Conservation (phyloP, 2,113 vertebrate genomes). For the Chaetura pelagica region DNA sequence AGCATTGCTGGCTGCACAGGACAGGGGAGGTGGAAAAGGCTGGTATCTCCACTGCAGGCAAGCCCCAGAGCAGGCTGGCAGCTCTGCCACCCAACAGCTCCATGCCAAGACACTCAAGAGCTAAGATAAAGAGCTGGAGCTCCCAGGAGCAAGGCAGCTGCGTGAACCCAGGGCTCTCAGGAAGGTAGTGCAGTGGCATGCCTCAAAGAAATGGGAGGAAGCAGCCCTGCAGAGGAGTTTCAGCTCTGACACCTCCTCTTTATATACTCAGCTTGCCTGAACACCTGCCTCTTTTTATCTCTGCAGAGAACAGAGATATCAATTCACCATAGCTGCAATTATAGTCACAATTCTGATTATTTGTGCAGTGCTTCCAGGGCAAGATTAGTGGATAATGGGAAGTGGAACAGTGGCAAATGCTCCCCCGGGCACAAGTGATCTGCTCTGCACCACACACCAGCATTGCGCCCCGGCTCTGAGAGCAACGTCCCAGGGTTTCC, state of each 20-base stretch:
- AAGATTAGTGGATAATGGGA: rapidly evolving
- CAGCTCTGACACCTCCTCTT: background rate
- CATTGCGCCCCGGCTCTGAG: rapidly evolving
- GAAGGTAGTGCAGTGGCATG: background rate
- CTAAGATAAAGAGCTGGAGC: background rate
- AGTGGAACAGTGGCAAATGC: background rate
- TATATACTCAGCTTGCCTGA: background rate
- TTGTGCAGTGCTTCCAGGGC: background rate
- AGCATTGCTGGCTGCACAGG: background rate
- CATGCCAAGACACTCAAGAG: background rate
- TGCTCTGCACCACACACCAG: background rate
- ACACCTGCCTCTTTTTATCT: background rate
- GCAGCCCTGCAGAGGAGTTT: background rate
- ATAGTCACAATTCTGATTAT: background rate
- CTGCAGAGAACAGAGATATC: background rate
- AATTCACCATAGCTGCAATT: background rate
- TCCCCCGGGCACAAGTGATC: background rate
- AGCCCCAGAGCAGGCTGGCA: background rate
- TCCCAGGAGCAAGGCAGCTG: background rate
- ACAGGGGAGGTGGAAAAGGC: background rate
- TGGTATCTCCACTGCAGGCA: background rate
- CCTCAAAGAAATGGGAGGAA: background rate
- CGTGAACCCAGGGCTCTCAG: background rate
- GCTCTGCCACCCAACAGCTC: background rate
- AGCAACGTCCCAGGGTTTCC: background rate